phyloP scores from a whole-genome alignment of 2,113 vertebrate species.

The Burhinus bistriatus region DNA sequence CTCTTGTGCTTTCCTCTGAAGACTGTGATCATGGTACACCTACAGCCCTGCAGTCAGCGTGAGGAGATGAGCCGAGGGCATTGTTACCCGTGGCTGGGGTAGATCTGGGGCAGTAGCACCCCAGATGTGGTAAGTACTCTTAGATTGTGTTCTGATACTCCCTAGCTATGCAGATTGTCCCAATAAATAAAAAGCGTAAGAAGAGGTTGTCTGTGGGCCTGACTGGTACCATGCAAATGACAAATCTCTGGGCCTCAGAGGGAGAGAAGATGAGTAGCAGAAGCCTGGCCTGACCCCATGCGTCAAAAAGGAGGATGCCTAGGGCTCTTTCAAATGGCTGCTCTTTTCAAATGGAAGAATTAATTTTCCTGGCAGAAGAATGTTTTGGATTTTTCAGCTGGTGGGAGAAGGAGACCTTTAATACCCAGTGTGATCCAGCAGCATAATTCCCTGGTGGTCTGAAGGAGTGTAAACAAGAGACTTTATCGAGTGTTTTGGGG shows the following conservation, averaged over 20 bases:
- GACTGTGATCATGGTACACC: accelerated
- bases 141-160: background rate
- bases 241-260: background rate
- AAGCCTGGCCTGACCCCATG: background rate
- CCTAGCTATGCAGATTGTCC: background rate
- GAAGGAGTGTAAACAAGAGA: background rate
- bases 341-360: conserved; percentile 46
- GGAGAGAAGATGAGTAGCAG: background rate
- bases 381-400: conserved; percentile 34
- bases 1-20: background rate
- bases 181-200: background rate
- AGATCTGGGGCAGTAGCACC: background rate
- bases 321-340: conserved; percentile 29
- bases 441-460: background rate
- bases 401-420: background rate
- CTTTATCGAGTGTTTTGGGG: background rate
- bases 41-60: background rate
- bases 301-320: background rate
- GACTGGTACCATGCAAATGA: background rate
- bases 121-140: background rate
- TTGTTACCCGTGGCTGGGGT: background rate
- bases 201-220: background rate
- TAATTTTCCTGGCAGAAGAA: conserved; percentile 55
- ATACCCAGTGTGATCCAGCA: accelerated
- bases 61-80: background rate